These are phyloP conservation scores for Pica pica DNA, from an alignment of 2,113 vertebrate species.

Conservation along the genomic window DNA sequence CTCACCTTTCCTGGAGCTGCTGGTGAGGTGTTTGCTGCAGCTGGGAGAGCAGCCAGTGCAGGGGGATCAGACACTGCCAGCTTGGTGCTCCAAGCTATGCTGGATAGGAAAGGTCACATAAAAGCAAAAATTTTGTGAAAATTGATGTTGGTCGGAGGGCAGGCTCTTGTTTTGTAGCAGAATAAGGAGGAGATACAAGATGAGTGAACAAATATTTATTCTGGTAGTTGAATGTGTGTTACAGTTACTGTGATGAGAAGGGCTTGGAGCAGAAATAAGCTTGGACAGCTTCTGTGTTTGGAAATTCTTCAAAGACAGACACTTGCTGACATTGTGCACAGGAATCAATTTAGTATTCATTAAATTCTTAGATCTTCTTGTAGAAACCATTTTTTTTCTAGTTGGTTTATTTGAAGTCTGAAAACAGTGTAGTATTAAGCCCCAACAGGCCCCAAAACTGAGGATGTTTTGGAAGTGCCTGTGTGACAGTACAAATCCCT, in stretches of 20 bases:
- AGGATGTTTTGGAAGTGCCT: background rate
- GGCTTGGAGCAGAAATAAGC: background rate
- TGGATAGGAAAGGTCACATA: background rate
- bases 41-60: rapidly evolving
- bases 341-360: background rate
- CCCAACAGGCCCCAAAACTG: background rate
- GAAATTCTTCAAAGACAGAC: background rate
- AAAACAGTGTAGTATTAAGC: background rate
- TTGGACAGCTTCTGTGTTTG: background rate
- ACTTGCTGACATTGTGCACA: background rate
- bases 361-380: background rate
- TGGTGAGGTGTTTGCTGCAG: background rate
- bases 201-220: background rate
- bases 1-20: background rate
- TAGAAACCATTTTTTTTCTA: background rate
- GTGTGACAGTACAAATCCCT: background rate
- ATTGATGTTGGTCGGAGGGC: background rate
- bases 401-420: background rate
- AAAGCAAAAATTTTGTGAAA: background rate
- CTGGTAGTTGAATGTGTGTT: background rate
- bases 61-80: too few species aligned
- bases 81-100: background rate
- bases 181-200: background rate
- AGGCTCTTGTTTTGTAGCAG: background rate
- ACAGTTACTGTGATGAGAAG: background rate